Evolutionary conservation across 2,888 invertebrate species (phyloP), one percentile per base, ranked within the genome.

Genomic region (Mesodorylaimus sp.): DNA sequence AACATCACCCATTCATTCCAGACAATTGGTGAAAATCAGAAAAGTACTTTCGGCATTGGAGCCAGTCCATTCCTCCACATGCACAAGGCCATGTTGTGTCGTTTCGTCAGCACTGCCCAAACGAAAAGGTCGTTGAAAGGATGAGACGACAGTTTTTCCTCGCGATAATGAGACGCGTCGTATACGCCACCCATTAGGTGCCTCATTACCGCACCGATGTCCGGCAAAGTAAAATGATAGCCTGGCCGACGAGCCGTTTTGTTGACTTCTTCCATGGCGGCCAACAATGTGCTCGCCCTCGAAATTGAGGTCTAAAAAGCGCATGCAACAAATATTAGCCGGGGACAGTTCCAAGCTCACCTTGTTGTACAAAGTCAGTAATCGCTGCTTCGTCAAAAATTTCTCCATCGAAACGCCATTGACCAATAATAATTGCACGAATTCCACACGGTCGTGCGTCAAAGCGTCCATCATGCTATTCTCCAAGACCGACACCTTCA

Each of bases 51-150:
- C 1, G 93, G 93, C 55, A 95, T 70, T 0, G 93, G 89, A 67
- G 95, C 93, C 67, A 95, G 93, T 0, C 95, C 95, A 63, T 93
- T 91, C 56, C 91, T 85, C 95, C 95, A 97, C 87, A 97, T 89
- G 24, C 93, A 76, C 55, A 87, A 68, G 0, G 95, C 89, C 91
- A 97, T 89, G 68, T 86, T 83, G 66, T 95, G 93, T 1, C 95
- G 76, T 68, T 93, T 91, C 21, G 93, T 91, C 50, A 97, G 72
- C 3, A 97, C 91, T 28, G 95, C 86, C 95, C 97, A 97, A 67
- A 91, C 62, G 60, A 75, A 73, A 56, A 95, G 74, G 69, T 95
- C 95, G 67, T 89, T 91, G 71, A 93, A 95, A 1, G 95, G 95
- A 70, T 87, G 65, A n/a, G 57, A 19, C 32, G 5, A 10, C n/a